Base-by-base conservation (phyloP, 2,113 vertebrate species). In the Cottus gobio region DNA sequence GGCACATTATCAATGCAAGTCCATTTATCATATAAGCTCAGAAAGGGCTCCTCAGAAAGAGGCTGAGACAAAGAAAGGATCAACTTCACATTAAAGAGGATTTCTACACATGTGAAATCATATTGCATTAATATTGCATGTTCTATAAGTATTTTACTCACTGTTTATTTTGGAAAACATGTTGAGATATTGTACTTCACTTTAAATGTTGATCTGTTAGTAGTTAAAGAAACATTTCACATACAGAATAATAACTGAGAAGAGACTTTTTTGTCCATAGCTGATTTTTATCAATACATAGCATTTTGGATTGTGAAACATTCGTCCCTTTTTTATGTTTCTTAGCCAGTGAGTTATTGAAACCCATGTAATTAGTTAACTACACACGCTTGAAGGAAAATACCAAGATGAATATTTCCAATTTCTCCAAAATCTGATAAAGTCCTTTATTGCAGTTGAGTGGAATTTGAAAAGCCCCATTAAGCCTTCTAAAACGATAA, bases 301-400 rank as follows among this genome's bases (percentile, higher is more conserved):
- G 5, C 5, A 18, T 28, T 67, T 65, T 70, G 44, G 2, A 79
- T 73, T 65, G n/a, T 48, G 5, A 26, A 31, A 63, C 52, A 30
- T n/a, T 34, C 20, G 30, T 24, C 34, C n/a, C 11, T 64, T 60
- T 75, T 77, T 36, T 62, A n/a, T 31, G 7, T 69, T 63, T 58
- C 54, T 57, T 31, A 57, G 7, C 4, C 37, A 54, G 10, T 65
- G 37, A 36, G 42, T 77, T 34, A 71, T 26, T 83, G 22, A 73
- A 65, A 64, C 57, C 30, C 3, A 16, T 36, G 5, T 50, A 44
- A 85, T 82, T 72, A 63, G 26, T 76, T 72, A 36, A 69, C 58
- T 22, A 13, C 18, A 24, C 36, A 67, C 1, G 22, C 34, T 77
- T 31, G 2, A 50, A 22, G 37, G 22, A 46, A 73, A 52, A 48